These are phyloP conservation scores for Pterophyllum scalare DNA, from an alignment of 2,113 vertebrate species.

Conservation along the genomic window DNA sequence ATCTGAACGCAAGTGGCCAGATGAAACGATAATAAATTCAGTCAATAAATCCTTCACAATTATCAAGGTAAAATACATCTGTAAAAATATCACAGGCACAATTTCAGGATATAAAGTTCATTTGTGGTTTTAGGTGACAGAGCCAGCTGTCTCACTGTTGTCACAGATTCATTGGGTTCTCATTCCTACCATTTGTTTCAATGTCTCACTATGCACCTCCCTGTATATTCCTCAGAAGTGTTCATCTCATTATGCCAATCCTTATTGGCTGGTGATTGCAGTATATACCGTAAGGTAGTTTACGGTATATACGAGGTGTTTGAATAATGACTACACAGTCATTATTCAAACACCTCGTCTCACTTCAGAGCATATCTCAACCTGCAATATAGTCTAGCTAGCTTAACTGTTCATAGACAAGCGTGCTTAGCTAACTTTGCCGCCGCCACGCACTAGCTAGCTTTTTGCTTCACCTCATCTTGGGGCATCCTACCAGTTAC, in stretches of 20 bases:
- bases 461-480: not conserved
- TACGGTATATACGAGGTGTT: too few species aligned
- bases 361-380: not conserved
- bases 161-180: not conserved
- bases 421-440: not conserved
- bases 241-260: not conserved
- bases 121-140: not conserved
- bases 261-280: not conserved
- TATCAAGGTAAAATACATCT: not conserved
- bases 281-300: not conserved
- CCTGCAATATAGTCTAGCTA: not conserved
- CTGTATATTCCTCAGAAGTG: not conserved
- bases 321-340: not conserved
- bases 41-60: not conserved
- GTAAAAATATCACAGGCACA: not conserved
- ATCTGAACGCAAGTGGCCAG: not conserved
- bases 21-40: not conserved
- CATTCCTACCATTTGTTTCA: not conserved
- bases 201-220: not conserved
- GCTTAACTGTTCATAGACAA: not conserved
- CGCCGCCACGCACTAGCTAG: not conserved
- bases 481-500: not conserved
- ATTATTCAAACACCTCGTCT: slow-evolving; percentile 3
- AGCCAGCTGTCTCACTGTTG: not conserved
- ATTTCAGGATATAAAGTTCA: not conserved